A percentile compares a stretch with the other conserved stretches of the same genome.
These are phyloP conservation scores for Hucho hucho DNA, from an alignment of 2,113 vertebrate genomes.

Conservation along the genomic window DNA sequence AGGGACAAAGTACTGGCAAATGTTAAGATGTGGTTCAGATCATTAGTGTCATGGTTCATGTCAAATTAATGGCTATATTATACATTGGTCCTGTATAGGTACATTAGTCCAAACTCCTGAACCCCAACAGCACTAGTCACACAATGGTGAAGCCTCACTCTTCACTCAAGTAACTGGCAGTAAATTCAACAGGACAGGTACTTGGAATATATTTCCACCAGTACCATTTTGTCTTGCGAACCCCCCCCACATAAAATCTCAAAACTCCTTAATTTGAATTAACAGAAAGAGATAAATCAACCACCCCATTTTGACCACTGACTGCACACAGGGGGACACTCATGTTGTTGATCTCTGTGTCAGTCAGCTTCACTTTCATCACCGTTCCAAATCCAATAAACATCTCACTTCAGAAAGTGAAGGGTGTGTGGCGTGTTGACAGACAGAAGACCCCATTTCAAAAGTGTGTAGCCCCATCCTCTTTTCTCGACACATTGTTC, in stretches of 20 bases:
- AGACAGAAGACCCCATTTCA: neutral
- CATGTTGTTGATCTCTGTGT: no score
- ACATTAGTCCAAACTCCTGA: neutral
- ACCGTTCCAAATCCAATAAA: no score
- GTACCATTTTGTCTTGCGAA: neutral
- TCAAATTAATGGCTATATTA: neutral
- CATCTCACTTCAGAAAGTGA: neutral
- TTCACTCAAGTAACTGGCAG: neutral
- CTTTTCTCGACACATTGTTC: neutral
- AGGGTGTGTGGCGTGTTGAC: neutral
- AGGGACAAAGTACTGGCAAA: neutral
- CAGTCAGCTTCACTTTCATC: no score
- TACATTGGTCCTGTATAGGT: neutral
- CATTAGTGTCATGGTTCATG: neutral
- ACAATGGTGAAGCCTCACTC: neutral
- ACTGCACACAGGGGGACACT: no score
- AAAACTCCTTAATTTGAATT: neutral
- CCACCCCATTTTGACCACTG: neutral
- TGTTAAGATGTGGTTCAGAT: neutral
- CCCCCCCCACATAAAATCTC: no score
- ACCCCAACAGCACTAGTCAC: neutral
- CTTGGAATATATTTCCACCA: neutral
- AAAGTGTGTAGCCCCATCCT: neutral
- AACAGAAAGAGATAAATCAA: neutral
- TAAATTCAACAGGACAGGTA: neutral